A percentile compares a stretch with the other conserved stretches of the same genome.
Evolutionary conservation across 2,888 invertebrate species (phyloP).

Genomic region (Trachelus iudaicus): DNA sequence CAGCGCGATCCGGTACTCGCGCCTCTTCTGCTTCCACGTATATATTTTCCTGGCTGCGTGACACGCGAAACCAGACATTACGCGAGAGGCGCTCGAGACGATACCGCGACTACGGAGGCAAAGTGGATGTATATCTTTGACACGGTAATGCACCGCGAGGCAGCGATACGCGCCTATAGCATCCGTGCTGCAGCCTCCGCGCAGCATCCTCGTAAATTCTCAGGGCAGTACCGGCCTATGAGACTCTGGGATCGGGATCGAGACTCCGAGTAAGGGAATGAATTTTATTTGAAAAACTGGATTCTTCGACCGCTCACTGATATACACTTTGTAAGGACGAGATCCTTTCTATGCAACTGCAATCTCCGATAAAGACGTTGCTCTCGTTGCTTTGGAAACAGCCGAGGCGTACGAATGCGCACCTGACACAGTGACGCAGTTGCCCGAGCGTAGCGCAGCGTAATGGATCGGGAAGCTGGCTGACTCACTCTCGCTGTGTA

Average conservation of each 20-base stretch:
- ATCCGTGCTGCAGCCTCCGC: background rate
- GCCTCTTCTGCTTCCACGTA: background rate
- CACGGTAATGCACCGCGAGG: slow-evolving; percentile 3
- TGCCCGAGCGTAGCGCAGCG: background rate
- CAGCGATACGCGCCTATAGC: background rate
- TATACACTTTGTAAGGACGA: background rate
- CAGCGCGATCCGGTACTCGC: background rate
- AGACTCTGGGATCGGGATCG: background rate
- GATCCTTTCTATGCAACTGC: background rate
- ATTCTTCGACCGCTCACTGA: background rate
- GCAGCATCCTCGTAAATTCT: background rate
- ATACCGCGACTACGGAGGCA: background rate
- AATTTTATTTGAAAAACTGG: background rate
- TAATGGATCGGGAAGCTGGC: slow-evolving; percentile 10
- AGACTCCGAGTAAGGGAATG: background rate
- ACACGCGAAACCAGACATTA: background rate
- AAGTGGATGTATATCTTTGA: slow-evolving; percentile 5
- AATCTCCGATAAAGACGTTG: background rate
- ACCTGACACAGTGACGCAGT: slow-evolving; percentile 2
- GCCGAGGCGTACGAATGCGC: background rate
- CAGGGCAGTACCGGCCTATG: background rate
- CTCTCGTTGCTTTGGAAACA: background rate
- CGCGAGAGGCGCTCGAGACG: background rate
- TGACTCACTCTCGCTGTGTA: slow-evolving; percentile 44
- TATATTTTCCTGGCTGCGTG: background rate